Evolutionary conservation across 2,888 invertebrate genomes (phyloP).

Genomic region (Balanococcus diminutus): DNA sequence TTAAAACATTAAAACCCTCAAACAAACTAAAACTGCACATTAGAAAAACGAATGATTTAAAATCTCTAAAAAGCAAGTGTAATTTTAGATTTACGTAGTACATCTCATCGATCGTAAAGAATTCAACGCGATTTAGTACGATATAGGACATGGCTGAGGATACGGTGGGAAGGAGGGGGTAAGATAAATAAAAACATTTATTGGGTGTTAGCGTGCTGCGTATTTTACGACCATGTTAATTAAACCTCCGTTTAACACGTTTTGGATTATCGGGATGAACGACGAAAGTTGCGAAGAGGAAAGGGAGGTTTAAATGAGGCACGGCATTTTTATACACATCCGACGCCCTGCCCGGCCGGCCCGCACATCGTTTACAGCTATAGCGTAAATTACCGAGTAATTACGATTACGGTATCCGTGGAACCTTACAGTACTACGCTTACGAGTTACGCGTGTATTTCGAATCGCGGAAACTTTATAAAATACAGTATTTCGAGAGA

Average conservation of each 20-base stretch:
- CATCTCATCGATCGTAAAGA: too few relatives aligned
- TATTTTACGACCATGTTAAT: slow-evolving; percentile 6
- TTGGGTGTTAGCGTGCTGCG: not conserved
- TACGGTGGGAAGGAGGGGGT: not conserved
- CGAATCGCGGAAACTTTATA: too few relatives aligned
- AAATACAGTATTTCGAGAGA: not conserved
- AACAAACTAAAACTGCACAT: too few relatives aligned
- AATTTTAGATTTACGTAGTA: too few relatives aligned
- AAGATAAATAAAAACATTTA: not conserved
- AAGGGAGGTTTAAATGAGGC: not conserved
- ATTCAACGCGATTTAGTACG: too few relatives aligned
- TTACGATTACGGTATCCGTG: not conserved
- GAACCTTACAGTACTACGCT: not conserved
- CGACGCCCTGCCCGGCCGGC: not conserved
- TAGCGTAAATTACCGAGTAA: not conserved
- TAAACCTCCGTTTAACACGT: slow-evolving; percentile 4
- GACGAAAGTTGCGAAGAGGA: not conserved
- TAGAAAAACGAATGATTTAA: too few relatives aligned
- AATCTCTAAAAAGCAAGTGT: too few relatives aligned
- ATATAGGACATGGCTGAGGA: too few relatives aligned
- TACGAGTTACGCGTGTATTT: too few relatives aligned
- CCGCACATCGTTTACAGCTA: not conserved
- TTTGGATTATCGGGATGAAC: slow-evolving; percentile 4
- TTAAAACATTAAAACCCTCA: too few relatives aligned
- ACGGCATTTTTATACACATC: not conserved